phyloP scores from a whole-genome alignment of 2,113 vertebrate species.

The Ochotona curzoniae region DNA sequence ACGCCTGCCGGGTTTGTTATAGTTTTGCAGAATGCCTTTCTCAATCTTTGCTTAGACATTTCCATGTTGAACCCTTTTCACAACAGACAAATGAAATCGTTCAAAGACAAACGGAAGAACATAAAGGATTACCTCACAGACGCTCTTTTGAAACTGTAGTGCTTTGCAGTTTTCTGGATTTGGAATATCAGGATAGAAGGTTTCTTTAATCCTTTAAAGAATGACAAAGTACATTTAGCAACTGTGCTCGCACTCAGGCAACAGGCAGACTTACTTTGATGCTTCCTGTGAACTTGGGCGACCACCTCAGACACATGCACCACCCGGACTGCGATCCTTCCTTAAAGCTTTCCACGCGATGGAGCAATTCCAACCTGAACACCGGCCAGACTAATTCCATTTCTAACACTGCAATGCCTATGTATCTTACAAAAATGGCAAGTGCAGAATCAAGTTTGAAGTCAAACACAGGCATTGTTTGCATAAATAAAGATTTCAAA shows the following conservation, averaged over 20 bases:
- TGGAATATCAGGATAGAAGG: conserved; percentile 90
- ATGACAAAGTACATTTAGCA: conserved; percentile 60
- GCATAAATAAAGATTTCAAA: background rate
- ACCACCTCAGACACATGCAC: background rate
- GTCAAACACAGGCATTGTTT: background rate
- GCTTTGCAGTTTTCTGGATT: conserved; percentile 91
- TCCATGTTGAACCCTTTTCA: background rate
- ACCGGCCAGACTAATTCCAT: background rate
- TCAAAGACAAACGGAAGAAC: conserved; percentile 42
- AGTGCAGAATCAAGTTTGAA: background rate
- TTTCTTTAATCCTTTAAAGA: conserved; percentile 90
- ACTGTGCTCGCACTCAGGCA: background rate
- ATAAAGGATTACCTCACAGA: conserved; percentile 86
- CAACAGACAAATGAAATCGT: background rate
- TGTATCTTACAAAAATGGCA: background rate
- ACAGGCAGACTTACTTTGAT: background rate
- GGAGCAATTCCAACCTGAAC: background rate
- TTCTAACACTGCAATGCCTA: conserved; percentile 20
- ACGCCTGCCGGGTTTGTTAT: too few species aligned
- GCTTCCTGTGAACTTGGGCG: background rate
- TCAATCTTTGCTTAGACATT: background rate
- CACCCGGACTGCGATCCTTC: background rate
- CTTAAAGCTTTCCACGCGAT: background rate
- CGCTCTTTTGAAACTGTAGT: conserved; percentile 88
- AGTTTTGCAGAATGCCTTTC: background rate